Conservation (phyloP, 1,140 invertebrate genomes). For the Hermetia illucens region DNA sequence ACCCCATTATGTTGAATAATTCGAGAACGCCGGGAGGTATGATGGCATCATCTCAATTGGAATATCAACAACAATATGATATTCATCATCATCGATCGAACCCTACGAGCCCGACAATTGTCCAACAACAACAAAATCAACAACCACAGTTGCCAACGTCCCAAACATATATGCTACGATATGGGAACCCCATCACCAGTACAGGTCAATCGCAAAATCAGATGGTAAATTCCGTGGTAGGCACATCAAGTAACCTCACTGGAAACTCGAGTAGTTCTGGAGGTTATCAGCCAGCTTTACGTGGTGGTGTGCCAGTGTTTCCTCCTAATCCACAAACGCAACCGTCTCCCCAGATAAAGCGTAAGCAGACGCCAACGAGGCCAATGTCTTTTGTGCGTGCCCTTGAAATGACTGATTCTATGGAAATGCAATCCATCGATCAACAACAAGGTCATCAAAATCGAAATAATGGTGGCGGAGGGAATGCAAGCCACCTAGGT, state of each 20-base stretch:
- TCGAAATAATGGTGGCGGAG: background rate
- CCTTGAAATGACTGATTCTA: constrained; percentile 76
- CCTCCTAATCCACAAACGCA: constrained; percentile 38
- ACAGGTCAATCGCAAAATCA: constrained; percentile 2
- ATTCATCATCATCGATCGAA: constrained; percentile 51
- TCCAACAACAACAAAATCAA: constrained; percentile 31
- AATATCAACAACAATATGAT: constrained; percentile 27
- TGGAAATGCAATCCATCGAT: constrained; percentile 45
- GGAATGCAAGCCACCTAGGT: background rate
- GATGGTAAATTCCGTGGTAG: background rate
- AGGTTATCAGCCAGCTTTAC: constrained; percentile 43
- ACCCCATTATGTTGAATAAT: constrained; percentile 15
- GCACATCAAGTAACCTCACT: constrained; percentile 5
- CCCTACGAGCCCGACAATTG: constrained; percentile 61
- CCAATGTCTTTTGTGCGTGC: constrained; percentile 88
- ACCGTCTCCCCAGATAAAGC: constrained; percentile 49
- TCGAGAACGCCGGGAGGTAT: constrained; percentile 9
- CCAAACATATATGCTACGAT: constrained; percentile 20
- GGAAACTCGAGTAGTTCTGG: constrained; percentile 6
- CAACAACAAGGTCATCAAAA: constrained; percentile 23
- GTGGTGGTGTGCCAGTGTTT: constrained; percentile 51
- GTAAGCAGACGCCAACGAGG: constrained; percentile 42
- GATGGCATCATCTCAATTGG: constrained; percentile 11
- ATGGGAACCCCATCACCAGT: constrained; percentile 6
- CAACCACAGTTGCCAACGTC: constrained; percentile 15